Base-by-base conservation (phyloP, 2,113 vertebrate genomes). In the Coryphaenoides rupestris region DNA sequence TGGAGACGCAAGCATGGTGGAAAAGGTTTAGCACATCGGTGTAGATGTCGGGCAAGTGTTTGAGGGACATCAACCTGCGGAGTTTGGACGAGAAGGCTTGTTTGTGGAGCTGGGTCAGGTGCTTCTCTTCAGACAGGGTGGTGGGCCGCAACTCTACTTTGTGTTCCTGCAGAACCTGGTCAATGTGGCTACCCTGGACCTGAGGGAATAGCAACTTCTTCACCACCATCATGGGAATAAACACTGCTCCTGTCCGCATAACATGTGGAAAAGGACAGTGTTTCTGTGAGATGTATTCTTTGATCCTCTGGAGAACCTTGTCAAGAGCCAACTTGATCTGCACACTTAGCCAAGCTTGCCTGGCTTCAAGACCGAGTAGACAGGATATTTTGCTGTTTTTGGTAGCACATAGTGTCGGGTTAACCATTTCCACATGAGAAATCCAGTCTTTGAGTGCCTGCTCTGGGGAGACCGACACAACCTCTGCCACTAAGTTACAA, bases 171-270 rank as follows among this genome's bases (percentile, higher is more conserved):
- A 99, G 89, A 19, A 97, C 93, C 4, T 94, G 93, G 85, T 99
- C 95, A 2, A 99, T 89, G 0, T 89, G 92, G 0, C 72, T 28
- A 0, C 93, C 88, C 0, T 92, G 87, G n/a, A 99, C 91, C n/a
- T 81, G 86, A 0, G 95, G 93, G 73, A 98, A 99, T 23, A 99
- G 90, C 55, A 91, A 86, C 83, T 96, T 93, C 83, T 98, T 99
- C 81, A 98, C 91, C 78, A 98, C 90, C 1, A 96, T 86, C 89
- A 98, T 98, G 72, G 97, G 96, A 46, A 98, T 90, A 52, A 99
- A 99, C 72, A 96, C 74, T 0, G 93, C 86, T 0, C 96, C 94
- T 0, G 96, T 89, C 16, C 97, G 88, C 58, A 96, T 91, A 0
- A 98, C 96, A 0, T 97, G 93, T 0, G 95, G 95, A 58, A 98